A percentile compares a stretch with the other conserved stretches of the same genome.
Evolutionary conservation across 2,113 vertebrate genomes (phyloP).

Genomic region (Circaetus gallicus): DNA sequence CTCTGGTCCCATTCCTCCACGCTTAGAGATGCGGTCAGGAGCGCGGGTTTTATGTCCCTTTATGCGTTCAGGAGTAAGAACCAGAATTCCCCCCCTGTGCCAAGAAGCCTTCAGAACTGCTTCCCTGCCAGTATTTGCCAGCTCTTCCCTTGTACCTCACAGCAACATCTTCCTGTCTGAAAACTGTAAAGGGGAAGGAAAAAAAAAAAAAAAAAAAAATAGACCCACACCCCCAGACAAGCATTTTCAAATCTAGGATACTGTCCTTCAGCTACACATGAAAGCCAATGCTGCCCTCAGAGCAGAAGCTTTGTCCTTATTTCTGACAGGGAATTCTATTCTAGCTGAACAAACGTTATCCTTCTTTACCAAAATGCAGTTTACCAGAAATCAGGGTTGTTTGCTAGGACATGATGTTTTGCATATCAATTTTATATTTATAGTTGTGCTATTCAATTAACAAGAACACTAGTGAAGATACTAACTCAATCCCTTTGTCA

Average conservation of each 20-base stretch:
- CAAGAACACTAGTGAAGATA: not conserved
- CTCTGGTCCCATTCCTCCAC: not conserved
- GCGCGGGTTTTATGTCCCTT: accelerated
- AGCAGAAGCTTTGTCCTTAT: not conserved
- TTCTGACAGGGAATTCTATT: not conserved
- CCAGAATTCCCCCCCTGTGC: accelerated
- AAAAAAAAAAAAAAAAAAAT: not conserved
- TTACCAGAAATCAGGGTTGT: not conserved
- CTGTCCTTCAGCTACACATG: not conserved
- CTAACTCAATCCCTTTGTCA: not conserved
- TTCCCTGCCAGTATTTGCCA: not conserved
- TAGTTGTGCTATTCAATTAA: not conserved
- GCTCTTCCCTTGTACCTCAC: not conserved
- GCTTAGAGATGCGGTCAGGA: accelerated
- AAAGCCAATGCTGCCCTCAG: not conserved
- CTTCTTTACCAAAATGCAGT: not conserved
- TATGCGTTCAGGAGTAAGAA: not conserved
- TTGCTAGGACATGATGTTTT: not conserved
- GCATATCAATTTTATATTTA: not conserved
- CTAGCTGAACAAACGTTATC: not conserved
- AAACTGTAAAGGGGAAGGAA: not conserved
- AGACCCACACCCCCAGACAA: not conserved
- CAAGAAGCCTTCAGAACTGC: not conserved
- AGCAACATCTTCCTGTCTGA: not conserved
- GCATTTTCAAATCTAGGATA: not conserved